A percentile compares a stretch with the other conserved stretches of the same genome.
These are phyloP conservation scores for Drosophila nr. fundita DNA, from an alignment of 2,888 invertebrate genomes.

Conservation along the genomic window DNA sequence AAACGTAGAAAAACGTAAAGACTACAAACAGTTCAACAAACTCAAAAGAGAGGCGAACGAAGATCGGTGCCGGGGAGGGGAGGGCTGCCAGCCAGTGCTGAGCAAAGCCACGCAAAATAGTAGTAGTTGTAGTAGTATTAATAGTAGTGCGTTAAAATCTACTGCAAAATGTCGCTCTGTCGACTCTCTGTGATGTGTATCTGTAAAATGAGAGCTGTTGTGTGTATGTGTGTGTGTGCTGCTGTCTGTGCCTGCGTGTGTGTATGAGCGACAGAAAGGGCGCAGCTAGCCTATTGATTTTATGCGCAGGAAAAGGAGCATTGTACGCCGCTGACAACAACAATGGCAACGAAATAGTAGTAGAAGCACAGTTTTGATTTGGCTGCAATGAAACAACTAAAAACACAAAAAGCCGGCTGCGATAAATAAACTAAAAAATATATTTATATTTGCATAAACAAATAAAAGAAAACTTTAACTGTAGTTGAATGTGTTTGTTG, in stretches of 20 bases:
- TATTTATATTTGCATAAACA: conserved; percentile 1
- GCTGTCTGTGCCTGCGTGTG: conserved; percentile 24
- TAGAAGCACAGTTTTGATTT: conserved; percentile 19
- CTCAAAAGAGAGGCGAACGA: conserved; percentile 45
- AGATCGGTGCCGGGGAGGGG: conserved; percentile 35
- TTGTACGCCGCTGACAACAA: conserved; percentile 36
- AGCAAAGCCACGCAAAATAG: conserved; percentile 20
- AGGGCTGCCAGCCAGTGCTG: conserved; percentile 13
- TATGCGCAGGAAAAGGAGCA: conserved; percentile 58
- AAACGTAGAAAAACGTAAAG: conserved; percentile 31
- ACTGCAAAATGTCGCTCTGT: conserved; percentile 45
- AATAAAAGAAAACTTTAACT: conserved; percentile 10
- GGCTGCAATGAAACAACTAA: conserved; percentile 8
- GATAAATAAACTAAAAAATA: conserved; percentile 19
- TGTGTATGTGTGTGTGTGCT: conserved; percentile 19
- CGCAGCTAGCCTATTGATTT: conserved; percentile 72
- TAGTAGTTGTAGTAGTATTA: conserved; percentile 33
- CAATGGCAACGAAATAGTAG: conserved; percentile 29
- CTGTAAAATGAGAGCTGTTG: conserved; percentile 56
- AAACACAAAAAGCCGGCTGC: conserved; percentile 61
- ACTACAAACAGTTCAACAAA: conserved; percentile 67
- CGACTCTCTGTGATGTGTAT: conserved; percentile 64
- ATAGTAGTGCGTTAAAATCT: conserved; percentile 54
- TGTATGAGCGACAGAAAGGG: conserved; percentile 71
- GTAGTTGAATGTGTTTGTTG: conserved; percentile 1